phyloP scores from a whole-genome alignment of 2,797 vertebrate species.

The Erithacus rubecula region DNA sequence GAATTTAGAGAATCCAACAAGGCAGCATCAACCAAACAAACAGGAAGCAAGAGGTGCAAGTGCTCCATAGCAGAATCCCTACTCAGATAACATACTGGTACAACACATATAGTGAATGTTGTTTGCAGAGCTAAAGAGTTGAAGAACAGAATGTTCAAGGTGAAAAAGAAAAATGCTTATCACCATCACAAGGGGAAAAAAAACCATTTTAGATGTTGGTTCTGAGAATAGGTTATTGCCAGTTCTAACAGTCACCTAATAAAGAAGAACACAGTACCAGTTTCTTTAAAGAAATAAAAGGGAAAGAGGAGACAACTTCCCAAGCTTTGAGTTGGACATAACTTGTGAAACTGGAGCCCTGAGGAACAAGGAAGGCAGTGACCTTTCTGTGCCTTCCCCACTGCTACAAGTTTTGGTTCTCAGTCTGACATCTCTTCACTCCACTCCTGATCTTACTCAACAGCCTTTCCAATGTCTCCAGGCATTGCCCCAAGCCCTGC shows the following conservation, averaged over 20 bases:
- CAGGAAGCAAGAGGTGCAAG: not conserved
- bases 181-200: not conserved
- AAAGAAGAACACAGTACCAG: not conserved
- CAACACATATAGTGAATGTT: not conserved
- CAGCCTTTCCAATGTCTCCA: not conserved
- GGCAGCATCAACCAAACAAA: not conserved
- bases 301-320: not conserved
- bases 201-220: not conserved
- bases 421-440: not conserved
- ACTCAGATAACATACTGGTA: not conserved
- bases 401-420: not conserved
- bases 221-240: not conserved
- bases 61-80: not conserved
- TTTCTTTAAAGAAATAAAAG: not conserved
- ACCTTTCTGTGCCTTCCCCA: not conserved
- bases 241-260: not conserved
- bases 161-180: not conserved
- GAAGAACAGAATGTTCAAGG: not conserved
- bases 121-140: not conserved
- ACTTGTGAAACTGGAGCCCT: not conserved
- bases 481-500: not conserved
- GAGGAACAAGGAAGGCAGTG: not conserved
- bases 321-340: not conserved
- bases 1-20: not conserved
- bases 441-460: not conserved